Evolutionary conservation across 2,888 invertebrate species (phyloP).

Genomic region (Acrocyrtus sp.): DNA sequence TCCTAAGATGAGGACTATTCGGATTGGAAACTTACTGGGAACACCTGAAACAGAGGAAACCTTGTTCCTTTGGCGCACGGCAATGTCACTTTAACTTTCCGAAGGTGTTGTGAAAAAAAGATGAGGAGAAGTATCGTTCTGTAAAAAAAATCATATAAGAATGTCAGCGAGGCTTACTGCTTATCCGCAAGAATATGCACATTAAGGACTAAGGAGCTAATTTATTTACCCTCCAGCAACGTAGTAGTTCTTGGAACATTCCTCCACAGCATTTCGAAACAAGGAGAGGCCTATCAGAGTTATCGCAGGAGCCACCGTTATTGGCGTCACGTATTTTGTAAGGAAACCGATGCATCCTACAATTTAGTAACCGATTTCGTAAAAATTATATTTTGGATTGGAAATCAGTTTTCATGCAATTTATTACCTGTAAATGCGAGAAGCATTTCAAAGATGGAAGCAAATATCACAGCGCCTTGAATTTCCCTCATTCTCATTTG

Average conservation of each 20-base stretch:
- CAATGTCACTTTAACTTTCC: constrained; percentile 73
- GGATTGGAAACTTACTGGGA: constrained; percentile 77
- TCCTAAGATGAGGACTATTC: no score
- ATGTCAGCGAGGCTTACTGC: no score
- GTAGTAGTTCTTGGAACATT: constrained; percentile 67
- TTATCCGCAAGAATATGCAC: background rate
- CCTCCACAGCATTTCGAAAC: constrained; percentile 66
- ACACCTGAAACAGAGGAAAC: constrained; percentile 81
- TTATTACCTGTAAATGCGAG: constrained; percentile 70
- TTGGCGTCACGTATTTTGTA: constrained; percentile 67
- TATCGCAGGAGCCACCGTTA: constrained; percentile 68
- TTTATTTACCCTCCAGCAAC: constrained; percentile 66
- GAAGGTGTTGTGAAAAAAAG: constrained; percentile 82
- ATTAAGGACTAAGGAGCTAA: background rate
- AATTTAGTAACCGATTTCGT: background rate
- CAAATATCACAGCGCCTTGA: constrained; percentile 83
- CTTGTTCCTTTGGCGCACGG: constrained; percentile 70
- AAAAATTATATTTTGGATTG: no score
- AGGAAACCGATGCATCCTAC: constrained; percentile 66
- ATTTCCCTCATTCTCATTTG: constrained; percentile 80
- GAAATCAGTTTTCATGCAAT: background rate
- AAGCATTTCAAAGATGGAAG: constrained; percentile 79
- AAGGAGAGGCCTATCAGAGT: constrained; percentile 68
- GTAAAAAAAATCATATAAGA: constrained; percentile 61
- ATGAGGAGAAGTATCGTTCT: constrained; percentile 81